Evolutionary conservation across 2,797 vertebrate species (phyloP).

Genomic region (Macroramphosus scolopax): DNA sequence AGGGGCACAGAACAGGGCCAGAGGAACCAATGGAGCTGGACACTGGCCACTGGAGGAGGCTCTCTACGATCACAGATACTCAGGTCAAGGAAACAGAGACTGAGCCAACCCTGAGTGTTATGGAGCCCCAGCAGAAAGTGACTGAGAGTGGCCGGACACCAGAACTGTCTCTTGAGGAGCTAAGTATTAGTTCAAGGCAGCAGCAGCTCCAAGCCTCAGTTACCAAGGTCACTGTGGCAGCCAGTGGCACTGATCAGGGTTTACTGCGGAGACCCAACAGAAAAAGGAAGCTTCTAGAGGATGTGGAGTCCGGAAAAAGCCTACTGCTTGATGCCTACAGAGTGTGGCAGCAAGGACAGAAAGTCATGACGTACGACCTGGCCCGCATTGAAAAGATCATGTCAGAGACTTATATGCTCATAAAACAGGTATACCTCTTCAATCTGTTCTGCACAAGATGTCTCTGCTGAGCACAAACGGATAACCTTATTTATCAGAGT

Average conservation of each 20-base stretch:
- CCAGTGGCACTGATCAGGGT: slow-evolving; percentile 70
- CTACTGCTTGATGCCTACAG: slow-evolving; percentile 93
- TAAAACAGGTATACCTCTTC: slow-evolving; percentile 86
- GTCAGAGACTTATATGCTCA: slow-evolving; percentile 98
- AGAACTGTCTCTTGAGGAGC: slow-evolving; percentile 93
- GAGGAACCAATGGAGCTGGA: slow-evolving; percentile 91
- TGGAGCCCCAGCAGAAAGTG: slow-evolving; percentile 72
- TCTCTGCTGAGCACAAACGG: not conserved
- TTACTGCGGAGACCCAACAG: slow-evolving; percentile 79
- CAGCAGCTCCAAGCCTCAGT: slow-evolving; percentile 69
- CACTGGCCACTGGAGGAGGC: slow-evolving; percentile 63
- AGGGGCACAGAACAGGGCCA: slow-evolving; percentile 61
- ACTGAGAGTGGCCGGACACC: slow-evolving; percentile 80
- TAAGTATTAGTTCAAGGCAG: slow-evolving; percentile 92
- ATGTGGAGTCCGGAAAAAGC: slow-evolving; percentile 91
- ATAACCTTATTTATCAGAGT: not conserved
- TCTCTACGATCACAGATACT: slow-evolving; percentile 66
- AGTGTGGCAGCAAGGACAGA: slow-evolving; percentile 98
- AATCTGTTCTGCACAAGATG: not conserved
- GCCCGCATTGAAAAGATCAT: slow-evolving; percentile 96
- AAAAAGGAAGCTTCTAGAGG: slow-evolving; percentile 93
- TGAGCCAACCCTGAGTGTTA: slow-evolving; percentile 52
- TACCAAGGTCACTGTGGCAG: slow-evolving; percentile 59
- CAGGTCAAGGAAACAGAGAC: slow-evolving; percentile 56
- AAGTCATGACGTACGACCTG: slow-evolving; percentile 92